These are phyloP conservation scores for Planococcus citri DNA, from an alignment of 1,140 invertebrate species.

Conservation along the genomic window DNA sequence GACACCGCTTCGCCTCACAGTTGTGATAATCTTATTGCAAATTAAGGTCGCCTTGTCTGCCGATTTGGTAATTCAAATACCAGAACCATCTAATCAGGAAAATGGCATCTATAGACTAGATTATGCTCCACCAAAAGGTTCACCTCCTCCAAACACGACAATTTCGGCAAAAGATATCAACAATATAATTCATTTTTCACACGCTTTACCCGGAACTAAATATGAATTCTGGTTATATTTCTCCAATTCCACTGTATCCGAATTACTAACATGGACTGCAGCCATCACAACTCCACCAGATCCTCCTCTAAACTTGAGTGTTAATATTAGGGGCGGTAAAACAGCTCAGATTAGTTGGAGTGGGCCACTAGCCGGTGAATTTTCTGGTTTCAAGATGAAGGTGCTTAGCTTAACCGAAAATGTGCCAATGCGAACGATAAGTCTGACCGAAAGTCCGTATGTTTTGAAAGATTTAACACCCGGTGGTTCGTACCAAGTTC, in stretches of 20 bases:
- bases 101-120: constrained; percentile 70
- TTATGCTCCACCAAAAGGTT: constrained; percentile 66
- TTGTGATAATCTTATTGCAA: no score
- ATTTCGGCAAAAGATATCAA: constrained; percentile 62
- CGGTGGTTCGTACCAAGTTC: constrained; percentile 79
- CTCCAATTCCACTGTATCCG: constrained; percentile 65
- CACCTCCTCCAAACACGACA: constrained; percentile 71
- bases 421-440: constrained; percentile 41
- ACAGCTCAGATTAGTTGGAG: constrained; percentile 72
- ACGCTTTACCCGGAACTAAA: constrained; percentile 73
- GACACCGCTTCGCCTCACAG: no score
- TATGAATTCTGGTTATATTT: constrained; percentile 85
- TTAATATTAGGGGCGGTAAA: constrained; percentile 65
- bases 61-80: constrained; percentile 75
- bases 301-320: constrained; percentile 75
- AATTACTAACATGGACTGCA: constrained; percentile 70
- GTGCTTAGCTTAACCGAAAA: constrained; percentile 36
- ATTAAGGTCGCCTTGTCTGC: background rate
- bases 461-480: constrained; percentile 65
- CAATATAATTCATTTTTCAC: constrained; percentile 69
- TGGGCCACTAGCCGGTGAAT: constrained; percentile 63
- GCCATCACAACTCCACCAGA: constrained; percentile 83
- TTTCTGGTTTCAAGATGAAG: constrained; percentile 66
- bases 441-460: constrained; percentile 54
- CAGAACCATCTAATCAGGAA: constrained; percentile 58